Evolutionary conservation across 2,888 invertebrate genomes (phyloP).

Genomic region (Eilema sororculum): DNA sequence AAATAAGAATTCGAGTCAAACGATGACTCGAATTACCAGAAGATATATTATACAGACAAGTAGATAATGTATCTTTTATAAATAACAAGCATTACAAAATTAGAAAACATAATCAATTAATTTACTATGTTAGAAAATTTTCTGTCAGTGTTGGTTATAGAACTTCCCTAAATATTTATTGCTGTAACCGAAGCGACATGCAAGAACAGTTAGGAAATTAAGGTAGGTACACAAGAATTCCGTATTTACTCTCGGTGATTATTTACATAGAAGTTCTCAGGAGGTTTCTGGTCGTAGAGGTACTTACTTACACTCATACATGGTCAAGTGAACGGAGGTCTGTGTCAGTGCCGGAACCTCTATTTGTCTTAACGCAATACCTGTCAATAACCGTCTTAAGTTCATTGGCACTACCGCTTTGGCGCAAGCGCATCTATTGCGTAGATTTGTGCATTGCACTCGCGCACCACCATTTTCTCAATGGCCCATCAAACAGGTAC

Average conservation of each 20-base stretch:
- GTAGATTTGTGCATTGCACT: conserved; percentile 81
- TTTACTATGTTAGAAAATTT: conserved; percentile 37
- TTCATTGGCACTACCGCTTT: conserved; percentile 85
- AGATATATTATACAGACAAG: conserved; percentile 35
- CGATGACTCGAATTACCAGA: too few species aligned
- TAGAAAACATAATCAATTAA: conserved; percentile 48
- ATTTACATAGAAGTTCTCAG: conserved; percentile 83
- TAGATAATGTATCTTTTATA: conserved; percentile 36
- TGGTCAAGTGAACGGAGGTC: conserved; percentile 83
- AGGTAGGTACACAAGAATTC: conserved; percentile 74
- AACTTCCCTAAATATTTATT: conserved; percentile 46
- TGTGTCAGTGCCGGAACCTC: conserved; percentile 80
- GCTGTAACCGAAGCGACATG: conserved; percentile 48
- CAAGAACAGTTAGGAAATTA: conserved; percentile 68
- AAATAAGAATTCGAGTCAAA: too few species aligned
- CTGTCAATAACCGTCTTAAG: conserved; percentile 85
- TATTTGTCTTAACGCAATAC: conserved; percentile 87
- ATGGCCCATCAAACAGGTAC: conserved; percentile 77
- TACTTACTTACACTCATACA: conserved; percentile 58
- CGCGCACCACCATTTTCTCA: conserved; percentile 70
- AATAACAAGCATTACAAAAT: conserved; percentile 27
- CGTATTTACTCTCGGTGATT: conserved; percentile 79
- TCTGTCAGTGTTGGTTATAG: conserved; percentile 29
- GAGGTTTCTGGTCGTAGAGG: conserved; percentile 75
- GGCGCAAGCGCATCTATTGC: conserved; percentile 83